phyloP scores from a whole-genome alignment of 1,140 invertebrate genomes.

The Littorina saxatilis region DNA sequence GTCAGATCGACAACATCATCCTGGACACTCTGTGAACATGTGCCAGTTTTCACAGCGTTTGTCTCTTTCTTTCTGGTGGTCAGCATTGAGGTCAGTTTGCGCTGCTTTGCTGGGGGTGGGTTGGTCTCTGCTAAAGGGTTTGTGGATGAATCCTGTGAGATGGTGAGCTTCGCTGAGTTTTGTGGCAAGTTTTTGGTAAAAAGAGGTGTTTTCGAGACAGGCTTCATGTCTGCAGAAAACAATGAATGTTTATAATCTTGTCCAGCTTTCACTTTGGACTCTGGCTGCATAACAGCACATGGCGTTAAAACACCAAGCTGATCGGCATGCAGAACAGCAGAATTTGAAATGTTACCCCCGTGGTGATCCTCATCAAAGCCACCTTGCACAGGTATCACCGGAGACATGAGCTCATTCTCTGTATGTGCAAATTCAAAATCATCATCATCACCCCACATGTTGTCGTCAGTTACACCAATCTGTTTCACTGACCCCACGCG shows the following conservation, averaged over 20 bases:
- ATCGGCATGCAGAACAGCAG: too few relatives aligned
- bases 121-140: background rate
- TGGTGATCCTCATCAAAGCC: too few relatives aligned
- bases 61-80: background rate
- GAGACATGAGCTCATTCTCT: background rate
- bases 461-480: slow-evolving; percentile 6
- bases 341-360: too few relatives aligned
- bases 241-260: background rate
- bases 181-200: too few relatives aligned
- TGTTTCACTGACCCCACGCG: too few relatives aligned
- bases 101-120: slow-evolving; percentile 21
- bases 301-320: too few relatives aligned
- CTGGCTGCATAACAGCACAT: too few relatives aligned
- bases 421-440: slow-evolving; percentile 22
- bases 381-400: slow-evolving; percentile 9
- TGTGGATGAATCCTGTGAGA: background rate
- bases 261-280: background rate
- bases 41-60: background rate
- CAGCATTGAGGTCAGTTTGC: slow-evolving; percentile 25
- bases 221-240: too few relatives aligned
- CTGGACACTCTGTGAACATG: background rate
- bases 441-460: slow-evolving; percentile 25
- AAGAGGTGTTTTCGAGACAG: too few relatives aligned
- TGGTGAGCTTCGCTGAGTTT: background rate
- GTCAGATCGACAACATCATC: background rate